These are phyloP conservation scores for Pelochelys cantorii DNA, from an alignment of 2,797 vertebrate species.

Conservation along the genomic window DNA sequence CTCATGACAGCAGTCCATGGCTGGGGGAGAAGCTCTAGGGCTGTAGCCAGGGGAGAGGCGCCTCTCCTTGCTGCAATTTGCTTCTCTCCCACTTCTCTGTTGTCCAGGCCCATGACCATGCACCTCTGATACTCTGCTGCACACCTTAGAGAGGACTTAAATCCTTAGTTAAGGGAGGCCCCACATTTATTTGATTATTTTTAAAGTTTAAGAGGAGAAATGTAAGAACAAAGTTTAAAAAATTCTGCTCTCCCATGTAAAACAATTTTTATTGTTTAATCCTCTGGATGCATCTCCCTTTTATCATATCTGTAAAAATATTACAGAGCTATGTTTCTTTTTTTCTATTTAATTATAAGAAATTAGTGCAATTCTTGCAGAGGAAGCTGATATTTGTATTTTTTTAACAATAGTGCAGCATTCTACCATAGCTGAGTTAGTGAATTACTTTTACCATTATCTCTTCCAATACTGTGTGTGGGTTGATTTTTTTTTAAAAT, in stretches of 20 bases:
- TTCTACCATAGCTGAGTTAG: background rate
- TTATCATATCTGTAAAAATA: background rate
- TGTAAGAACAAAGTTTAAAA: background rate
- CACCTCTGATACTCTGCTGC: no score
- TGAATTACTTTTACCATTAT: slow-evolving; percentile 15
- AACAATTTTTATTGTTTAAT: background rate
- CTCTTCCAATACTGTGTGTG: background rate
- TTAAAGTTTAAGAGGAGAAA: slow-evolving; percentile 8
- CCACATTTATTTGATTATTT: slow-evolving; percentile 1
- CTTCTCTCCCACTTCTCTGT: no score
- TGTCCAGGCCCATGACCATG: no score
- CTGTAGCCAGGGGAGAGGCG: no score
- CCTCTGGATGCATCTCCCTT: background rate
- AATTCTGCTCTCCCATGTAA: background rate
- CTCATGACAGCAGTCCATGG: no score
- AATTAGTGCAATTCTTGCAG: background rate
- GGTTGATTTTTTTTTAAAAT: background rate
- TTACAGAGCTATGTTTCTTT: background rate
- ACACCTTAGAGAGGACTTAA: no score
- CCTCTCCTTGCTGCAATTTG: no score
- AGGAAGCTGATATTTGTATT: background rate
- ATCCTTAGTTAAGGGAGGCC: background rate
- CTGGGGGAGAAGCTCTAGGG: no score
- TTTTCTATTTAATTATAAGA: background rate
- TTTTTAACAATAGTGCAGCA: background rate